Conservation (phyloP, 2,113 vertebrate species). For the Dipodomys spectabilis region DNA sequence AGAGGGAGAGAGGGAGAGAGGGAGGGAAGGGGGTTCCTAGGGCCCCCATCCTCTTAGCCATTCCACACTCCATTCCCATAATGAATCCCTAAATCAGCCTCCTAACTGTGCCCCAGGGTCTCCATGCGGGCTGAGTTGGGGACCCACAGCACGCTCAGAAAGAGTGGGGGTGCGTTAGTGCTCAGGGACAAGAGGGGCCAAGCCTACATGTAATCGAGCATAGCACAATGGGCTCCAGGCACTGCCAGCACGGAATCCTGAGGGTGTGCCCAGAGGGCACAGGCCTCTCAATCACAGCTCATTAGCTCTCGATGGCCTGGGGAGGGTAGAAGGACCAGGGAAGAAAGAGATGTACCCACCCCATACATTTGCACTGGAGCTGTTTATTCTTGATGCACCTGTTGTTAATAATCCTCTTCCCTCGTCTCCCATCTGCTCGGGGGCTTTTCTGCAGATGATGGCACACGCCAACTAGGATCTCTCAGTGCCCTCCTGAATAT, state of each 20-base stretch:
- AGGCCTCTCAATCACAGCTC: background rate
- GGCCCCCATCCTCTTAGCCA: background rate
- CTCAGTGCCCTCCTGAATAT: accelerated
- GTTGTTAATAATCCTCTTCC: background rate
- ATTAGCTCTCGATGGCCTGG: background rate
- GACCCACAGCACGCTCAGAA: background rate
- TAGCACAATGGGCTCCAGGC: background rate
- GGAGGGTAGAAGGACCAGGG: background rate
- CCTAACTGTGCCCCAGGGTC: conserved; percentile 33
- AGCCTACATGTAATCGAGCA: background rate
- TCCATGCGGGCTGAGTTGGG: background rate
- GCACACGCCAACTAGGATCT: background rate
- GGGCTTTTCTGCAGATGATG: background rate
- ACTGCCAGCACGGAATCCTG: background rate
- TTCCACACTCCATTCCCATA: background rate
- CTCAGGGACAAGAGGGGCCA: accelerated
- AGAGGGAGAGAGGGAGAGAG: background rate
- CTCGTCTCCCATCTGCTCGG: background rate
- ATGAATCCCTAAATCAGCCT: background rate
- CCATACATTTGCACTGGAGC: background rate
- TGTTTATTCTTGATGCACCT: background rate
- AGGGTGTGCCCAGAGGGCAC: background rate
- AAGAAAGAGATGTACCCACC: background rate
- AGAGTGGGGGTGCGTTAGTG: background rate
- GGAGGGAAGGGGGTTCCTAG: background rate